Conservation (phyloP, 2,888 invertebrate genomes). For the Coleophora flavipennella region DNA sequence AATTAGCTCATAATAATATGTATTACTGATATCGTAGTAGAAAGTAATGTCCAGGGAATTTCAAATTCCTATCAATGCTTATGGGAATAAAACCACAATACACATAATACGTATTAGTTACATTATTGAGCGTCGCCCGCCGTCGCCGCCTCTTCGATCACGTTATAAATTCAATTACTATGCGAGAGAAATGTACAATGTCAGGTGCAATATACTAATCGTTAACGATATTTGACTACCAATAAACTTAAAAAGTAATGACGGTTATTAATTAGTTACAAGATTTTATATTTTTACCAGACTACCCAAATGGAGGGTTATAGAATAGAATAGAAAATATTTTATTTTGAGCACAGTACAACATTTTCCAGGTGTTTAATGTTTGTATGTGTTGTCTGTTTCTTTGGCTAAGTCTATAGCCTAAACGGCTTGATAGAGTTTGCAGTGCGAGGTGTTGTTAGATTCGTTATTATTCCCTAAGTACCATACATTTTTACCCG, state of each 20-base stretch:
- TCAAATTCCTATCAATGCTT: slow-evolving; percentile 29
- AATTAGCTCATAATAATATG: slow-evolving; percentile 41
- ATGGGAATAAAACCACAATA: slow-evolving; percentile 37
- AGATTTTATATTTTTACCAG: too few relatives aligned
- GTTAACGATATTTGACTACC: slow-evolving; percentile 64
- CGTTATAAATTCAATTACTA: slow-evolving; percentile 46
- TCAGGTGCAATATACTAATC: slow-evolving; percentile 52
- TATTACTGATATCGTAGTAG: slow-evolving; percentile 32
- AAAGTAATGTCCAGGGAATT: slow-evolving; percentile 46
- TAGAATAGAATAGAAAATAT: too few relatives aligned
- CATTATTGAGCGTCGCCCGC: slow-evolving; percentile 35
- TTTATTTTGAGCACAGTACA: too few relatives aligned
- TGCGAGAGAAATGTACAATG: slow-evolving; percentile 24
- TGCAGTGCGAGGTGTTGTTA: too few relatives aligned
- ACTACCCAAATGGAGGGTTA: too few relatives aligned
- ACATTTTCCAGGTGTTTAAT: too few relatives aligned
- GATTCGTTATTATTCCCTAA: too few relatives aligned
- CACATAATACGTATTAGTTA: slow-evolving; percentile 15
- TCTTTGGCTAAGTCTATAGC: too few relatives aligned
- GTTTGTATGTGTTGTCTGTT: too few relatives aligned
- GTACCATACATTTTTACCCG: too few relatives aligned
- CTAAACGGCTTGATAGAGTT: too few relatives aligned
- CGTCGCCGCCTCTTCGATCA: slow-evolving; percentile 26
- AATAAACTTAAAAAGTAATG: slow-evolving; percentile 59
- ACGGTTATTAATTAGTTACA: slow-evolving; percentile 40